Percentiles rank a stretch among this genome's conserved stretches.
phyloP scores from a whole-genome alignment of 1,140 invertebrate genomes.

The Caenorhabditis elegans region WBcel235 BX284605.5:12576501-12577000 shows the following conservation, averaged over 20 bases:
- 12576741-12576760: constrained; percentile 1
- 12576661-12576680: constrained; percentile 23
- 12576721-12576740: not conserved
- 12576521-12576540: no score
- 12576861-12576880: constrained; percentile 13
- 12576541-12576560: no score
- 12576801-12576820: no score
- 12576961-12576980: not conserved
- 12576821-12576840: constrained; percentile 8
- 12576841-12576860: not conserved
- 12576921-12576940: not conserved
- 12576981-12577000: constrained; percentile 17
- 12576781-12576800: no score
- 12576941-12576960: not conserved
- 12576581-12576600: no score
- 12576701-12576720: not conserved
- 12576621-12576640: constrained; percentile 1
- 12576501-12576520: no score
- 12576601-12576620: no score
- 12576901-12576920: not conserved
- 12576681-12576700: constrained; percentile 17
- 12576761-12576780: no score
- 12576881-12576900: constrained; percentile 9
- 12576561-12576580: not conserved
- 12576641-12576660: constrained; percentile 14